Percentiles rank a stretch among this genome's conserved stretches.
phyloP scores from a whole-genome alignment of 2,888 invertebrate genomes.

The Eretmocerus hayati region DNA sequence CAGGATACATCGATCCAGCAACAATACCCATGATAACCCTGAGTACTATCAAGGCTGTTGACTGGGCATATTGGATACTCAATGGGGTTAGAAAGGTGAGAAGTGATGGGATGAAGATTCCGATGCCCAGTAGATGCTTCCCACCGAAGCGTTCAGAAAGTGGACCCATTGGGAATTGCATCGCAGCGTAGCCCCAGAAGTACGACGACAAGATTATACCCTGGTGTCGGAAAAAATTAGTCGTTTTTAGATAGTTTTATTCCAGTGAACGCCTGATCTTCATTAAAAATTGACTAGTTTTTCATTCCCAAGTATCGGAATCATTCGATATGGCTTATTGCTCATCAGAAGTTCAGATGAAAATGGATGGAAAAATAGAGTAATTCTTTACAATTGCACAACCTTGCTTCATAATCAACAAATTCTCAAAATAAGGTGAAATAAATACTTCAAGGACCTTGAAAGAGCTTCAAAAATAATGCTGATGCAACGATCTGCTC shows the following conservation, averaged over 20 bases:
- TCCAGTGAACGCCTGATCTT: too few species aligned
- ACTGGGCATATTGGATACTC: slow-evolving; percentile 57
- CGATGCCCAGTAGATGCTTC: slow-evolving; percentile 70
- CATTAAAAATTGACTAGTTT: too few species aligned
- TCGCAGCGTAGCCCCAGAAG: slow-evolving; percentile 73
- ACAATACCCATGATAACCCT: slow-evolving; percentile 71
- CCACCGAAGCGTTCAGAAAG: slow-evolving; percentile 73
- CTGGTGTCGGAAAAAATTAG: slow-evolving; percentile 40
- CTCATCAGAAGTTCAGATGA: too few species aligned
- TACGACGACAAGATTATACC: slow-evolving; percentile 70
- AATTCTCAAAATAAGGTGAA: slow-evolving; percentile 46
- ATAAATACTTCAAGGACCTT: too few species aligned
- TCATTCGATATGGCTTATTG: too few species aligned
- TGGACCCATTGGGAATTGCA: slow-evolving; percentile 71
- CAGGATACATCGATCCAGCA: slow-evolving; percentile 74
- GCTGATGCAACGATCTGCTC: too few species aligned
- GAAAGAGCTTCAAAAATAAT: too few species aligned
- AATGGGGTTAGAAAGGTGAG: slow-evolving; percentile 71
- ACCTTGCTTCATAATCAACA: slow-evolving; percentile 73
- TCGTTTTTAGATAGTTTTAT: not conserved
- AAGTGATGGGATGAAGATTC: slow-evolving; percentile 68
- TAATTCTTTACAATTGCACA: slow-evolving; percentile 52
- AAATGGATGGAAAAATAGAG: not conserved
- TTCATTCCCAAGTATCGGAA: too few species aligned
- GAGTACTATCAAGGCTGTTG: slow-evolving; percentile 60